Evolutionary conservation across 1,140 invertebrate species (phyloP).

Genomic region (Hycleus cichorii): DNA sequence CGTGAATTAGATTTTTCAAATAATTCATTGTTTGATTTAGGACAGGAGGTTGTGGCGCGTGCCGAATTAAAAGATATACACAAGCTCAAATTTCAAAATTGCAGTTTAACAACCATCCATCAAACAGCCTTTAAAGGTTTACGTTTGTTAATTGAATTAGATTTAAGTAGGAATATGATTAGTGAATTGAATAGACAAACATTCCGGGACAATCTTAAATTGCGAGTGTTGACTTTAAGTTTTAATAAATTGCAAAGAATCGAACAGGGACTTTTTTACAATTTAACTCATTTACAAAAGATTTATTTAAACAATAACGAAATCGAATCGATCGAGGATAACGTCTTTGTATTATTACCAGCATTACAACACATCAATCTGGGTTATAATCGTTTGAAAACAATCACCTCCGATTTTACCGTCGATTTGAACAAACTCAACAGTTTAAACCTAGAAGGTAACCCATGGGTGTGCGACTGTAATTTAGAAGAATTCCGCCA

Average conservation of each 20-base stretch:
- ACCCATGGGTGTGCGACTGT: slow-evolving; percentile 86
- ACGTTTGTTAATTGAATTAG: slow-evolving; percentile 73
- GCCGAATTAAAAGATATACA: slow-evolving; percentile 71
- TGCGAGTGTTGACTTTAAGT: slow-evolving; percentile 63
- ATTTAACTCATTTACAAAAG: slow-evolving; percentile 64
- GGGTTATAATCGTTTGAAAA: slow-evolving; percentile 60
- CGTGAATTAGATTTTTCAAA: slow-evolving; percentile 68
- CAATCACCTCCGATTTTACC: slow-evolving; percentile 34
- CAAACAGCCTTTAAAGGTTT: slow-evolving; percentile 66
- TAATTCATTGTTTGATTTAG: slow-evolving; percentile 60
- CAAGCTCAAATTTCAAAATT: slow-evolving; percentile 65
- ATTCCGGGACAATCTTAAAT: slow-evolving; percentile 59
- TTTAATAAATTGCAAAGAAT: slow-evolving; percentile 64
- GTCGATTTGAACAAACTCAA: slow-evolving; percentile 53
- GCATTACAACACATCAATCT: slow-evolving; percentile 60
- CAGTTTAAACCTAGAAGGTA: slow-evolving; percentile 69
- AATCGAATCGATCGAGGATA: slow-evolving; percentile 58
- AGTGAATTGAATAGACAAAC: slow-evolving; percentile 58
- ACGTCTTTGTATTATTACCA: slow-evolving; percentile 63
- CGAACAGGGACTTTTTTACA: slow-evolving; percentile 67
- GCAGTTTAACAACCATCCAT: slow-evolving; percentile 61
- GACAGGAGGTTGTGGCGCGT: slow-evolving; percentile 58
- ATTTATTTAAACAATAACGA: slow-evolving; percentile 69
- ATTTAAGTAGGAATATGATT: slow-evolving; percentile 72
- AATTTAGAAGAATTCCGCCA: slow-evolving; percentile 69